Percentiles rank a stretch among this genome's conserved stretches.
Conservation (phyloP, 1,140 invertebrate genomes). For the Diprion similis region DNA sequence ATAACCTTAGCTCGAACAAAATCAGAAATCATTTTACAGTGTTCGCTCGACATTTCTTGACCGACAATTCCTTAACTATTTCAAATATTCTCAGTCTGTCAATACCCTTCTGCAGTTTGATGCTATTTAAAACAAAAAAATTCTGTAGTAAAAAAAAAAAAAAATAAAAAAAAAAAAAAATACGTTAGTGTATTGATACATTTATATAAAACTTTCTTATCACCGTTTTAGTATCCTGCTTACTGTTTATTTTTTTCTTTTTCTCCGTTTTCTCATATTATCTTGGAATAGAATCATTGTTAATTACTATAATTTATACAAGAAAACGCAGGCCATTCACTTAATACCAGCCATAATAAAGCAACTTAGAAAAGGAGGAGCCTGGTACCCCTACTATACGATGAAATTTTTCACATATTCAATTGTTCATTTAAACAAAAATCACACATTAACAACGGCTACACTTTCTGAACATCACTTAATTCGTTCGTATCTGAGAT, state of each 20-base stretch:
- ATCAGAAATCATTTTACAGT: too few relatives aligned
- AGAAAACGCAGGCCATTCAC: too few relatives aligned
- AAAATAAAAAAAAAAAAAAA: background rate
- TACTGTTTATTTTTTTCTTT: background rate
- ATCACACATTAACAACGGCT: background rate
- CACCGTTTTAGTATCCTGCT: background rate
- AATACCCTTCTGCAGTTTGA: too few relatives aligned
- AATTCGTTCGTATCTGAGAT: conserved; percentile 3
- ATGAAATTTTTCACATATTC: background rate
- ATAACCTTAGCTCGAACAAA: too few relatives aligned
- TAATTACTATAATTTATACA: background rate
- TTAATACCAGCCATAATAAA: too few relatives aligned
- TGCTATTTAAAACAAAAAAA: background rate
- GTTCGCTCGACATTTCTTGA: too few relatives aligned
- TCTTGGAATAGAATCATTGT: background rate
- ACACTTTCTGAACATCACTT: conserved; percentile 2
- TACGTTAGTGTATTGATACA: background rate
- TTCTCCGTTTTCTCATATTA: background rate
- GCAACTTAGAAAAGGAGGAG: background rate
- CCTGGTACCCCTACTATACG: background rate
- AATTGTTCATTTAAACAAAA: background rate
- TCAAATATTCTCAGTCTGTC: too few relatives aligned
- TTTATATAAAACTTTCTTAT: conserved; percentile 1
- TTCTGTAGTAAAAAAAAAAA: background rate
- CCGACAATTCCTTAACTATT: too few relatives aligned